These are phyloP conservation scores for Buceros bicornis DNA, from an alignment of 2,797 vertebrate genomes.

Conservation along the genomic window DNA sequence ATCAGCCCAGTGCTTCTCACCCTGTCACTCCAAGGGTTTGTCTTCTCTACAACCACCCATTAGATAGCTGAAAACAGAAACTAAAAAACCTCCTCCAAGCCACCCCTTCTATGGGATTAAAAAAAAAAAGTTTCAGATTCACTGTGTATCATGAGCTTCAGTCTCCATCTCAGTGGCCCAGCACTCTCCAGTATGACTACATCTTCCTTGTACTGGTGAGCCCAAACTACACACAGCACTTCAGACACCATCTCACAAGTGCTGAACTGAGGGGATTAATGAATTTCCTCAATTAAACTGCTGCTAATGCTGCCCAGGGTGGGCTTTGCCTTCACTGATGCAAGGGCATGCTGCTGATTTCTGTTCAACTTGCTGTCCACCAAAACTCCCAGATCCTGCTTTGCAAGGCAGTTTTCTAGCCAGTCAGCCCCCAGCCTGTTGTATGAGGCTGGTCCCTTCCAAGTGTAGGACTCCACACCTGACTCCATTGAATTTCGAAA, in stretches of 20 bases:
- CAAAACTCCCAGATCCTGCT: neutral
- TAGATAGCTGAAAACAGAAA: neutral
- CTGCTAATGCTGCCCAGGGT: neutral
- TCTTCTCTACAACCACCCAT: neutral
- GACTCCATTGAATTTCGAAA: neutral
- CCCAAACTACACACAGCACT: neutral
- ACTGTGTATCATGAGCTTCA: rapidly evolving
- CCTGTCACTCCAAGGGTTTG: neutral
- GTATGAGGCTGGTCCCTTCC: neutral
- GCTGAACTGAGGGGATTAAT: neutral
- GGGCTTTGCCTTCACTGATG: neutral
- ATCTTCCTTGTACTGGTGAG: neutral
- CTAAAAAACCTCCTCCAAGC: neutral
- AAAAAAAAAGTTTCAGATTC: neutral
- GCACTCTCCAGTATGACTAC: neutral
- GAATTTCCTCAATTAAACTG: neutral
- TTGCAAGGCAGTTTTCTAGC: neutral
- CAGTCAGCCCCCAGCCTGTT: neutral
- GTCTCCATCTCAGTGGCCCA: neutral
- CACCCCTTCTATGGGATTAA: neutral
- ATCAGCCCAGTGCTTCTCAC: neutral
- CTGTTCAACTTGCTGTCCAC: neutral
- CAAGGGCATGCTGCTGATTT: neutral
- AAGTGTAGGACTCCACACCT: neutral
- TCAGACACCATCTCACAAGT: neutral